Conservation (phyloP, 2,113 vertebrate genomes). For the Archilochus colubris region DNA sequence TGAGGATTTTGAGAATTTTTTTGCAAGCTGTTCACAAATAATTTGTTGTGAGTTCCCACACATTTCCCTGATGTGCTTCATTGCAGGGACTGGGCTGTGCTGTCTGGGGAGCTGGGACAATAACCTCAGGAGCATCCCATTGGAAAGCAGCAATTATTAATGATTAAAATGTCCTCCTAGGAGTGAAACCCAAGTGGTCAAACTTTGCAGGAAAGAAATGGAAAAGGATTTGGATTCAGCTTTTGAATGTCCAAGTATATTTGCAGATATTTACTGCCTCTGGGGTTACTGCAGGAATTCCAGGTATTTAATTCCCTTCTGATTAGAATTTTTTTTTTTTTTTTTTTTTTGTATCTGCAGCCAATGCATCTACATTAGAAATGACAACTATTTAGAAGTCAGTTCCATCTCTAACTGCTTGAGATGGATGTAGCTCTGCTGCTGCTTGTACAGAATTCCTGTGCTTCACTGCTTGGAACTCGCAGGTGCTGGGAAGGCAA, state of each 20-base stretch:
- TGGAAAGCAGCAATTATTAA: neutral
- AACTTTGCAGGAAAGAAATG: neutral
- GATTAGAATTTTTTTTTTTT: neutral
- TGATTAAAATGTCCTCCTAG: neutral
- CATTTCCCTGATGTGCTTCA: neutral
- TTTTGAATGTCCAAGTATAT: neutral
- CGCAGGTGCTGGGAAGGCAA: neutral
- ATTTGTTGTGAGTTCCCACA: neutral
- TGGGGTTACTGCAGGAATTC: neutral
- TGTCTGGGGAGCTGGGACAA: neutral
- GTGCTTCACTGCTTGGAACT: neutral
- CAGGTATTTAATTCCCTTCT: neutral
- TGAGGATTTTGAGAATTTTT: neutral
- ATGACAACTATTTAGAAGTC: neutral
- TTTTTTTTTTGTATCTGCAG: neutral
- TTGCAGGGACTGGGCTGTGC: neutral
- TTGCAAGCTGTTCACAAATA: neutral
- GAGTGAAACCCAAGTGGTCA: accelerated
- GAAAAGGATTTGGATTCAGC: neutral
- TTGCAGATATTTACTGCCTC: neutral
- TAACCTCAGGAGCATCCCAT: neutral
- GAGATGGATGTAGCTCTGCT: accelerated
- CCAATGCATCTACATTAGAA: neutral
- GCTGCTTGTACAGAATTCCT: accelerated
- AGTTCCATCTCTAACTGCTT: neutral